phyloP scores from a whole-genome alignment of 2,888 invertebrate genomes.

The Polyploca ridens region DNA sequence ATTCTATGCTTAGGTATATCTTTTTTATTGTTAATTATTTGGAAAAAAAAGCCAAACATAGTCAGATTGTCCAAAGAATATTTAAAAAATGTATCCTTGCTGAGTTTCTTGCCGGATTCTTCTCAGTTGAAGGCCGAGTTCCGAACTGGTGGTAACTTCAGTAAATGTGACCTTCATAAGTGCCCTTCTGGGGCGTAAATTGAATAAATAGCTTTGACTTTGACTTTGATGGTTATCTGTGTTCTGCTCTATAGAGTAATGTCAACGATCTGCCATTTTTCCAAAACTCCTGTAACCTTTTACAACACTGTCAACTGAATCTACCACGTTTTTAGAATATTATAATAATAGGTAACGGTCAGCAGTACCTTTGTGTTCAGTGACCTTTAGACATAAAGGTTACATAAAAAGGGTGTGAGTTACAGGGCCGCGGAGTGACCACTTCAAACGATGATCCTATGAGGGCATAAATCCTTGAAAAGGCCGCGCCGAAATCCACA shows the following conservation, averaged over 20 bases:
- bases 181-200: too few relatives aligned
- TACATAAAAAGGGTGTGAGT: slow-evolving; percentile 7
- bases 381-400: slow-evolving; percentile 1
- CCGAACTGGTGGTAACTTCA: too few relatives aligned
- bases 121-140: too few relatives aligned
- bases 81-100: too few relatives aligned
- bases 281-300: background rate
- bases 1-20: too few relatives aligned
- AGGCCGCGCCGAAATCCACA: slow-evolving; percentile 1
- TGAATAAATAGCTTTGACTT: too few relatives aligned
- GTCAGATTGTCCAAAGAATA: too few relatives aligned
- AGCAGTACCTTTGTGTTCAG: background rate
- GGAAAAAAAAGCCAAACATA: too few relatives aligned
- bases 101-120: too few relatives aligned
- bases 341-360: background rate
- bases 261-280: background rate
- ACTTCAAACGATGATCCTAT: background rate
- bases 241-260: background rate
- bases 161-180: too few relatives aligned
- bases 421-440: slow-evolving; percentile 4
- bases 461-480: slow-evolving; percentile 1
- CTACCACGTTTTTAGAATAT: background rate
- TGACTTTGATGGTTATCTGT: too few relatives aligned
- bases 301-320: background rate
- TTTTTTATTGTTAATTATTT: too few relatives aligned